Conservation (phyloP, 2,888 invertebrate species). For the Polymixis flavicincta region DNA sequence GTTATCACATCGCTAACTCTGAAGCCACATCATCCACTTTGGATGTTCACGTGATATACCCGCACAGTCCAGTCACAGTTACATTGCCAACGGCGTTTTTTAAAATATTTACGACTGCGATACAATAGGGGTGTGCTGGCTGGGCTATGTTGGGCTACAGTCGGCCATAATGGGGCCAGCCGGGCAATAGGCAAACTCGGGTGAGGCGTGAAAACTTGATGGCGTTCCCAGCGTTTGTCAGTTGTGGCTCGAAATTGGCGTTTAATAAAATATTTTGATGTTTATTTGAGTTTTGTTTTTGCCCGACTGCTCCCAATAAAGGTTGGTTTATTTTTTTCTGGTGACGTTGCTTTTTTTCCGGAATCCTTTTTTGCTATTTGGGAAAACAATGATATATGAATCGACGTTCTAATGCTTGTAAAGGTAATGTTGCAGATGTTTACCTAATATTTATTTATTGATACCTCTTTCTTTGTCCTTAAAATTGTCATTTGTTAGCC, state of each 20-base stretch:
- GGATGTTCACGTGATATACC: conserved; percentile 51
- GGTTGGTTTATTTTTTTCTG: conserved; percentile 30
- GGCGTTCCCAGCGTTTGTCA: conserved; percentile 70
- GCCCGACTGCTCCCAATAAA: conserved; percentile 1
- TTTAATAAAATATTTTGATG: conserved; percentile 76
- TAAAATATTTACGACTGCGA: conserved; percentile 79
- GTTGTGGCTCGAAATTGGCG: conserved; percentile 68
- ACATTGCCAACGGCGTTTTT: conserved; percentile 66
- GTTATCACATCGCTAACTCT: conserved; percentile 14
- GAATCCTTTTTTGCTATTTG: neutral
- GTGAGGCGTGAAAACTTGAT: conserved; percentile 77
- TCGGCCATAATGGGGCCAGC: conserved; percentile 10
- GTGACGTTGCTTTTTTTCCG: conserved; percentile 25
- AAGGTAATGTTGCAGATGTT: conserved; percentile 24
- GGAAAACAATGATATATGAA: neutral
- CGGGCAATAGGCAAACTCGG: conserved; percentile 35
- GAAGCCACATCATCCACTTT: conserved; percentile 41
- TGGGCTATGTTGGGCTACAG: conserved; percentile 50
- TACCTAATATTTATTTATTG: conserved; percentile 12
- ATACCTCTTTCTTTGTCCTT: neutral
- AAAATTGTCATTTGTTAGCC: neutral
- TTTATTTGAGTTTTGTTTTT: conserved; percentile 38
- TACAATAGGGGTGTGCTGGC: conserved; percentile 69
- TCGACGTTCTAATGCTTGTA: neutral
- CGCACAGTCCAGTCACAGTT: conserved; percentile 46